phyloP scores from a whole-genome alignment of 1,140 invertebrate genomes.

The Philotrypesis tridentata region DNA sequence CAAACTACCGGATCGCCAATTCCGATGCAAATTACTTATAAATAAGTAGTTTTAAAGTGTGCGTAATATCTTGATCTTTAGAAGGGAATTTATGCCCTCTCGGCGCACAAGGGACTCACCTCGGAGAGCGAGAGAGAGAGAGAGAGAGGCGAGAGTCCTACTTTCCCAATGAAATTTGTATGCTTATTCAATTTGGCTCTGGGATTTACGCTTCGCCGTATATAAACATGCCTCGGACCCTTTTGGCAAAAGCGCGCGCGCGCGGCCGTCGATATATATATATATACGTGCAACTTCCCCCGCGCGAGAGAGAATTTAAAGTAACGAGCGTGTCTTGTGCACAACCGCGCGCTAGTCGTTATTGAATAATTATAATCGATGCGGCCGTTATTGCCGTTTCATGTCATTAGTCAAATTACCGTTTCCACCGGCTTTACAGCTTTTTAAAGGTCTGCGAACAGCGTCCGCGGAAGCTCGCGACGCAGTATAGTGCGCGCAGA shows the following conservation, averaged over 20 bases:
- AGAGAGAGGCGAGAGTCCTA: conserved; percentile 40
- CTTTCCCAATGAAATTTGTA: conserved; percentile 26
- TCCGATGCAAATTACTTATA: conserved; percentile 65
- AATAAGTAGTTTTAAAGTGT: conserved; percentile 36
- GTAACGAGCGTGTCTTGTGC: too few species aligned
- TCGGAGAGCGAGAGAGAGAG: too few species aligned
- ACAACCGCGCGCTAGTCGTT: too few species aligned
- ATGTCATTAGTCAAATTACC: not conserved
- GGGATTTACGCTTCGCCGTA: not conserved
- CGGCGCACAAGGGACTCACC: not conserved
- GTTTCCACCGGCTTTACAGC: too few species aligned
- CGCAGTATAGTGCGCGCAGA: too few species aligned
- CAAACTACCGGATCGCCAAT: conserved; percentile 59
- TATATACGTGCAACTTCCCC: too few species aligned
- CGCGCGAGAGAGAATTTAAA: not conserved
- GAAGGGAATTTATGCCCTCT: conserved; percentile 20
- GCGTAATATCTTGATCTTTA: conserved; percentile 41
- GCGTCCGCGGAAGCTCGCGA: too few species aligned
- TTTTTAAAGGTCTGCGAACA: too few species aligned
- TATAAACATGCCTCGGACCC: not conserved
- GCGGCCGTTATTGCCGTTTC: not conserved
- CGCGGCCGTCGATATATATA: not conserved
- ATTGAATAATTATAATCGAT: not conserved
- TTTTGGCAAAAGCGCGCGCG: not conserved
- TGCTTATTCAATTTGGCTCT: conserved; percentile 28